Conservation (phyloP, 2,113 vertebrate genomes). For the Urocitellus parryii region DNA sequence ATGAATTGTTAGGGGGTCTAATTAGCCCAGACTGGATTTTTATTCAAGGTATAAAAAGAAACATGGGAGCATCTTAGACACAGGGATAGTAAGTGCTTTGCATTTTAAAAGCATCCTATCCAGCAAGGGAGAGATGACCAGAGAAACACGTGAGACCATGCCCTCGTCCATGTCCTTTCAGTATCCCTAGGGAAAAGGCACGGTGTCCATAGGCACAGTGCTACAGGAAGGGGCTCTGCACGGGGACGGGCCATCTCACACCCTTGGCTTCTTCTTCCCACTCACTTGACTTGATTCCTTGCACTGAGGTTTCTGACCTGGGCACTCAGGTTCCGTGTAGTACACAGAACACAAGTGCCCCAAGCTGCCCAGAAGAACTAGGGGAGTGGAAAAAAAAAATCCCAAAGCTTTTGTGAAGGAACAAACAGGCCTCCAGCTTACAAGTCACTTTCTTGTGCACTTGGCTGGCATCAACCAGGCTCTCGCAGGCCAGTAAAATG, state of each 20-base stretch:
- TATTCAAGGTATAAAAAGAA: background rate
- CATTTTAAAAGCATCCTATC: background rate
- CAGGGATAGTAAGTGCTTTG: background rate
- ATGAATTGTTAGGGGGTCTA: fast-evolving
- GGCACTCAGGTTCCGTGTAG: background rate
- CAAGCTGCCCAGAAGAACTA: background rate
- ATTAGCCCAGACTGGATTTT: background rate
- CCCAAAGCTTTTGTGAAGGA: background rate
- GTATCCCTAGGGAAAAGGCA: background rate
- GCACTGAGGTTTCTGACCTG: background rate
- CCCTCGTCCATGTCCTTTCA: background rate
- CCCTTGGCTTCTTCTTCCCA: background rate
- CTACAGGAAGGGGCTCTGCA: background rate
- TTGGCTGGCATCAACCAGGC: background rate
- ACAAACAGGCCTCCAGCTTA: background rate
- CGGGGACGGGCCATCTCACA: background rate
- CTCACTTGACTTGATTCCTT: background rate
- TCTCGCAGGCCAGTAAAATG: background rate
- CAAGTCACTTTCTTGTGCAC: background rate
- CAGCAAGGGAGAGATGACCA: background rate
- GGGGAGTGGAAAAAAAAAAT: background rate
- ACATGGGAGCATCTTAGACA: background rate
- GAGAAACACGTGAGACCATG: background rate
- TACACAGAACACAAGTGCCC: background rate
- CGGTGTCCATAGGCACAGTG: fast-evolving